Evolutionary conservation across 2,113 vertebrate genomes (phyloP), one percentile per base, ranked within the genome.

Genomic region (Gavia stellata): DNA sequence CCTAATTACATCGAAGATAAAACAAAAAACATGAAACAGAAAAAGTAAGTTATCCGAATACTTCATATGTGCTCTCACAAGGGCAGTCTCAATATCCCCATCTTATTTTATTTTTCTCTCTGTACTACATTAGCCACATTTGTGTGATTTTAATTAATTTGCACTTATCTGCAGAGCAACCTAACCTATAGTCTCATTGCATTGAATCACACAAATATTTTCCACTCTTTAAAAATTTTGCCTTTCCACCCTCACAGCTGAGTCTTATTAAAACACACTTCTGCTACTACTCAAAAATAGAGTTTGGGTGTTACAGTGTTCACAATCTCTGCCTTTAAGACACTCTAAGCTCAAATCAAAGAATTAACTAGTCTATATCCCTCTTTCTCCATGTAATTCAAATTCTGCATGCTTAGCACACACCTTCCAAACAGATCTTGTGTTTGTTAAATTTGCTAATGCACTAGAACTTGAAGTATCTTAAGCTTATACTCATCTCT

Each of bases 21-120:
- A 97, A 97, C 97, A 97, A 97, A 96, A 97, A 96, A 97, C 85
- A 97, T 94, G 97, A 97, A 97, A 97, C 95, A 97, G 93, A 97
- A 97, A 96, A 97, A 89, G 92, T 96, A 97, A 94, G 96, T 97
- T 96, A 97, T 97, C 97, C 63, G 5, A 91, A 91, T 55, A 88
- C 91, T 95, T 96, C 70, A 95, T 45, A 88, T 28, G 89, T 91
- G 87, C 92, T 96, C 87, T 88, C 92, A 95, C 36, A 97, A 96
- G 95, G 89, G 96, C 86, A 94, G 55, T 94, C 95, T 90, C 65
- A 88, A 77, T 44, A 83, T 10, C 49, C 78, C 67, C 80, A 58
- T n/a, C 34, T 72, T 71, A 73, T 78, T 59, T 31, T 10, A 47
- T 94, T 59, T 59, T 80, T 66, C 78, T 75, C 49, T 86, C 93